Base-by-base conservation (phyloP, 2,888 invertebrate species). In the Drosophila tanythrix region DNA sequence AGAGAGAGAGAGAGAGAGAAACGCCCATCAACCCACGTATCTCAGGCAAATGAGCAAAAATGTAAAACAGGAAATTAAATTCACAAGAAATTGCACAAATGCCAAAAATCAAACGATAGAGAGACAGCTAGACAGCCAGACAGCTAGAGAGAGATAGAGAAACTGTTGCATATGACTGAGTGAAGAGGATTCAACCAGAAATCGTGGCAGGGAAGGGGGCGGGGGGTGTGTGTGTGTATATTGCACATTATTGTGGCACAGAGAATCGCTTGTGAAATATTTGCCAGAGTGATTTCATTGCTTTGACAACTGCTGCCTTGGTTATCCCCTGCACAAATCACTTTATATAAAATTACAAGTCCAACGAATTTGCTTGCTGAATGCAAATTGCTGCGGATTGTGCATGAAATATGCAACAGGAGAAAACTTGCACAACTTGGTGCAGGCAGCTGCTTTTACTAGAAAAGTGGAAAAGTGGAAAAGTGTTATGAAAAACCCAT, bases 61-160 rank as follows among this genome's bases (percentile, higher is more conserved):
- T 80, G 85, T 66, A 74, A 76, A 75, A 76, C 83, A 84, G 88
- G 84, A 84, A 84, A 88, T 84, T 84, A 88, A 84, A 84, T 84
- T 85, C 80, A 88, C 77, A 70, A 85, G 83, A 82, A 88, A 82
- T 79, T 75, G 79, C 82, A 84, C 80, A 79, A 71, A 70, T 63
- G 74, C 59, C 56, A 50, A 64, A 64, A 70, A 58, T 52, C 59
- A 46, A 46, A 46, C 50, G 27, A 18, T 3, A 5, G 21, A 31
- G 33, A 51, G 25, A 46, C 25, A 46, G 0, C 25, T 15, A 29
- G 29, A 27, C 29, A 51, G 40, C 15, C 15, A 18, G 18, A 38
- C 8, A 8, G 18, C 7, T 10, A 27, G 38, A 25, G 35, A 7
- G 18, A 70, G 25, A 27, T 21, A 53, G 25, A 10, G 18, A 70